These are phyloP conservation scores for Rhingia rostrata DNA, from an alignment of 2,888 invertebrate species.

Conservation along the genomic window DNA sequence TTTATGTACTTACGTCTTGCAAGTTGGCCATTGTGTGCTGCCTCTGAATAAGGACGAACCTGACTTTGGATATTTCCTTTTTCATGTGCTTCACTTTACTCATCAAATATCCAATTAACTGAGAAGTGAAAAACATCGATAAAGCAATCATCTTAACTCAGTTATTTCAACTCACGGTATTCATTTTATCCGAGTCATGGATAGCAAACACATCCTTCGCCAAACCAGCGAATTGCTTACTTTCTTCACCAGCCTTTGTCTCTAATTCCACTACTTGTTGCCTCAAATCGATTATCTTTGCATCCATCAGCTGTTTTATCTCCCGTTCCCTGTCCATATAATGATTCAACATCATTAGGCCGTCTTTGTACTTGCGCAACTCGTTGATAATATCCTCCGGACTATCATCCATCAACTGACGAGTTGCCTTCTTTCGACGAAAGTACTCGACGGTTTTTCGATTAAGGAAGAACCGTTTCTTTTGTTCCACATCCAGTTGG, in stretches of 20 bases:
- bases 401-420: slow-evolving; percentile 76
- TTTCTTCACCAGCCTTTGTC: neutral
- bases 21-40: slow-evolving; percentile 77
- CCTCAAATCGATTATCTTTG: slow-evolving; percentile 29
- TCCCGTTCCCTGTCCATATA: slow-evolving; percentile 34
- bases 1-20: slow-evolving; percentile 75
- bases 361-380: slow-evolving; percentile 68
- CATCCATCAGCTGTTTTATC: slow-evolving; percentile 45
- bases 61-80: slow-evolving; percentile 77
- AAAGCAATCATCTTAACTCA: neutral
- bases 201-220: slow-evolving; percentile 33
- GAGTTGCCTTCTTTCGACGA: slow-evolving; percentile 76
- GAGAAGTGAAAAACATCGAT: slow-evolving; percentile 10
- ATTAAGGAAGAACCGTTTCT: slow-evolving; percentile 74
- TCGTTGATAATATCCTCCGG: slow-evolving; percentile 44
- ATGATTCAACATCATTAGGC: slow-evolving; percentile 75
- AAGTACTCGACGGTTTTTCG: slow-evolving; percentile 77
- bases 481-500: slow-evolving; percentile 65
- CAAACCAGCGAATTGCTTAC: neutral
- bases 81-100: slow-evolving; percentile 75
- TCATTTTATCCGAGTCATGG: slow-evolving; percentile 57
- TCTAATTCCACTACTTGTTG: slow-evolving; percentile 51
- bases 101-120: slow-evolving; percentile 75
- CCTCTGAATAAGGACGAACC: slow-evolving; percentile 77
- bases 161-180: slow-evolving; percentile 57